Percentiles rank a stretch among this genome's conserved stretches.
phyloP scores from a whole-genome alignment of 2,113 vertebrate genomes.

The Hippocampus guttulatus region DNA sequence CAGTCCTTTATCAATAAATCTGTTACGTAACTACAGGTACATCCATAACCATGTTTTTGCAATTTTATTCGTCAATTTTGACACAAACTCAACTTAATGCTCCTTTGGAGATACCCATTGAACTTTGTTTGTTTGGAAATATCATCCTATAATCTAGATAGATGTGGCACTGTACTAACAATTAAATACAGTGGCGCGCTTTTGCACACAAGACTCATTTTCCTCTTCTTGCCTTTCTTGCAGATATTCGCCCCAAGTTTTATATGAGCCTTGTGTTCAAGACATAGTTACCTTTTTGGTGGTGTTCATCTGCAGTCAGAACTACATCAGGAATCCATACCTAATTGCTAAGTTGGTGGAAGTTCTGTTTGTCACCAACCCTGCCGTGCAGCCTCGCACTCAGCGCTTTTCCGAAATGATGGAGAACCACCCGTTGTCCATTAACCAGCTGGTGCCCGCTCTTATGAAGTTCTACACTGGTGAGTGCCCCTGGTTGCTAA shows the following conservation, averaged over 20 bases:
- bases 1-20: not conserved
- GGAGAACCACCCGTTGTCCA: slow-evolving; percentile 91
- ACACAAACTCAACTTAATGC: not conserved
- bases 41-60: not conserved
- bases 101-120: not conserved
- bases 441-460: slow-evolving; percentile 93
- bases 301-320: slow-evolving; percentile 97
- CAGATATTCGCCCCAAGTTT: slow-evolving; percentile 97
- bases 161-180: no score
- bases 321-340: slow-evolving; percentile 97
- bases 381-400: slow-evolving; percentile 92
- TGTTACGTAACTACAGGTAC: not conserved
- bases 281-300: slow-evolving; percentile 96
- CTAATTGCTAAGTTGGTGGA: slow-evolving; percentile 97
- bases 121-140: not conserved
- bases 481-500: slow-evolving; percentile 37
- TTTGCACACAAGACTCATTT: not conserved
- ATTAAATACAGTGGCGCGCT: not conserved
- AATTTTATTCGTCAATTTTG: not conserved
- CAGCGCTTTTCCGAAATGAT: slow-evolving; percentile 98
- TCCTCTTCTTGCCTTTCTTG: not conserved
- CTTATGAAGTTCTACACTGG: slow-evolving; percentile 99
- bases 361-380: slow-evolving; percentile 98
- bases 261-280: slow-evolving; percentile 97
- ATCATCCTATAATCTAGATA: not conserved